phyloP scores from a whole-genome alignment of 1,140 invertebrate species.

The Trachymyrmex septentrionalis region DNA sequence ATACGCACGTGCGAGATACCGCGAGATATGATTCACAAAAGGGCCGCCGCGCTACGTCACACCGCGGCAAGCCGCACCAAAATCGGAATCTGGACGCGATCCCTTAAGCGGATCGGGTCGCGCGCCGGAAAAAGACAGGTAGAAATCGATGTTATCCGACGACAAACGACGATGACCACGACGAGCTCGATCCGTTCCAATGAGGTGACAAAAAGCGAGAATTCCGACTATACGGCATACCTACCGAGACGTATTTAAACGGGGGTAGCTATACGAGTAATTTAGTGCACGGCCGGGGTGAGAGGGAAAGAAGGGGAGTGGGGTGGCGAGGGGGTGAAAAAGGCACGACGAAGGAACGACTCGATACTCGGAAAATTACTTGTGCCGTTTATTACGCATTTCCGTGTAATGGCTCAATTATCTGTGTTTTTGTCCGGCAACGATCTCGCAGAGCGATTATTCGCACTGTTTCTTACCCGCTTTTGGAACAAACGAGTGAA shows the following conservation, averaged over 20 bases:
- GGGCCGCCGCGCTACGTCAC: background rate
- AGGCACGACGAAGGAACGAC: constrained; percentile 28
- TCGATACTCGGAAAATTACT: constrained; percentile 64
- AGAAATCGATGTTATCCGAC: constrained; percentile 75
- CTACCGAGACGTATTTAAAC: constrained; percentile 66
- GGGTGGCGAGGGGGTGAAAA: background rate
- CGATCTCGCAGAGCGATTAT: constrained; percentile 36
- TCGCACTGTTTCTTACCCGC: background rate
- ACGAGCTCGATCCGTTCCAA: constrained; percentile 38
- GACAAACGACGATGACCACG: constrained; percentile 25
- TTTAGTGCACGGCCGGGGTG: background rate
- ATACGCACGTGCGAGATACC: constrained; percentile 56
- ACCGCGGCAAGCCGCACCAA: constrained; percentile 52
- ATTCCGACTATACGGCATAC: constrained; percentile 70
- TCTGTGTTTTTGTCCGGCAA: constrained; percentile 46
- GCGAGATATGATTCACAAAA: constrained; percentile 66
- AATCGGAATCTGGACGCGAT: constrained; percentile 73
- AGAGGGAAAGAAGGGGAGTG: background rate
- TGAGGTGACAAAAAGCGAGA: constrained; percentile 65
- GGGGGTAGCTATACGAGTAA: constrained; percentile 34
- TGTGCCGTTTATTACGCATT: constrained; percentile 61
- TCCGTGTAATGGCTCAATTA: constrained; percentile 62
- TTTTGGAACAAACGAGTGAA: background rate
- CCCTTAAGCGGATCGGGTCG: constrained; percentile 66
- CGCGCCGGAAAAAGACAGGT: constrained; percentile 69